Base-by-base conservation (phyloP, 2,888 invertebrate species). In the Sipha maydis region DNA sequence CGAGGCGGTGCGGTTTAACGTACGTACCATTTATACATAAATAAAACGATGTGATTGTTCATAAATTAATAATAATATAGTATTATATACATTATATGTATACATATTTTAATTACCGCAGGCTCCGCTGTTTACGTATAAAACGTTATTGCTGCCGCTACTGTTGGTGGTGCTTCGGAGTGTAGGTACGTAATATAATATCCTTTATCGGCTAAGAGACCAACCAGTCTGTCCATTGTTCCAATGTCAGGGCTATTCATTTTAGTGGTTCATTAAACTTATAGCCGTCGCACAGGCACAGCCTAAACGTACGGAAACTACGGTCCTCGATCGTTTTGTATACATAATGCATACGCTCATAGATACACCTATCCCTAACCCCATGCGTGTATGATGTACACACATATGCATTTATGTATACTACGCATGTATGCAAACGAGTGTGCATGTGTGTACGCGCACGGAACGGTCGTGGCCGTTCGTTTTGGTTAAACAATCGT, bases 231-330 rank as follows among this genome's bases (percentile, higher is more conserved):
- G 11, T 48, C 78, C 31, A 78, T 78, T 78, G 78, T 78, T 78
- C 31, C 54, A 54, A 78, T 78, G 54, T 54, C 78, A 28, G 54
- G 54, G 31, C 78, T 78, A 78, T 78, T 78, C 54, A 78, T 78
- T 78, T 54, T 54, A 56, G 78, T 54, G 31, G 78, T 78, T 78
- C 78, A 78, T 78, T 78, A 78, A 78, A 78, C 78, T 78, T 56
- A n/a, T n/a, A 31, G 78, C 31, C 31, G 78, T 78, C 78, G 78
- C 78, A 21, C 78, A 31, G 77, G 48, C 48, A 77, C 77, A 31
- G 77, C 21, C 77, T 19, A 78, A 41, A 41, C 41, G 76, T 38
- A 41, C 41, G 41, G 41, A n/a, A 34, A 19, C 28, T 25, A 54
- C 77, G 41, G 41, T 41, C 41, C 9, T 9, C 41, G 41, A 9